Percentiles rank a stretch among this genome's conserved stretches.
Conservation (phyloP, 2,888 invertebrate species). For the Caenorhabditis sp. region DNA sequence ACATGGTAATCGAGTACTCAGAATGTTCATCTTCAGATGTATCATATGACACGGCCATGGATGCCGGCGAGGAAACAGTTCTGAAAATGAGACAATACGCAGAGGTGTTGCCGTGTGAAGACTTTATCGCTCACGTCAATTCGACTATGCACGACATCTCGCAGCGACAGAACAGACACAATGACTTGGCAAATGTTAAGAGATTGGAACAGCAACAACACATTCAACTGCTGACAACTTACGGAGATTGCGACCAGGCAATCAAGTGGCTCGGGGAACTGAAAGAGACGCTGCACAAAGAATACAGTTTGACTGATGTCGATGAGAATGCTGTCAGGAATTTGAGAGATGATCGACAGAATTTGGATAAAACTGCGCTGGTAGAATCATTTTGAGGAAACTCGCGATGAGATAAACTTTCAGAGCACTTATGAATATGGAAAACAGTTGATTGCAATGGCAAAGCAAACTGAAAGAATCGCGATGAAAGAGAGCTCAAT, state of each 20-base stretch:
- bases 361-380: constrained; percentile 90
- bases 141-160: constrained; percentile 47
- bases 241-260: constrained; percentile 88
- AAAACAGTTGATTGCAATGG: constrained; percentile 89
- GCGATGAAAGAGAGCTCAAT: constrained; percentile 37
- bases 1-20: too few species aligned
- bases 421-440: constrained; percentile 91
- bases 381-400: constrained; percentile 84
- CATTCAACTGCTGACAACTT: constrained; percentile 89
- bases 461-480: constrained; percentile 84
- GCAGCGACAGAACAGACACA: constrained; percentile 82
- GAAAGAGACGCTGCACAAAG: constrained; percentile 87
- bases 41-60: constrained; percentile 47
- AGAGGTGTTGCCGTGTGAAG: constrained; percentile 55
- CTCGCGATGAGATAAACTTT: constrained; percentile 70
- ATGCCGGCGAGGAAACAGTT: constrained; percentile 48
- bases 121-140: constrained; percentile 49
- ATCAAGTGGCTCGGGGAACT: constrained; percentile 90
- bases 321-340: constrained; percentile 87
- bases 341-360: constrained; percentile 89
- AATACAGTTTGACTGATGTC: constrained; percentile 68
- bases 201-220: constrained; percentile 90
- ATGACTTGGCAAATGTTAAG: constrained; percentile 89
- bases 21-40: constrained; percentile 46
- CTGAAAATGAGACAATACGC: constrained; percentile 43